Conservation (phyloP, 2,888 invertebrate species). For the Emmelina monodactyla region DNA sequence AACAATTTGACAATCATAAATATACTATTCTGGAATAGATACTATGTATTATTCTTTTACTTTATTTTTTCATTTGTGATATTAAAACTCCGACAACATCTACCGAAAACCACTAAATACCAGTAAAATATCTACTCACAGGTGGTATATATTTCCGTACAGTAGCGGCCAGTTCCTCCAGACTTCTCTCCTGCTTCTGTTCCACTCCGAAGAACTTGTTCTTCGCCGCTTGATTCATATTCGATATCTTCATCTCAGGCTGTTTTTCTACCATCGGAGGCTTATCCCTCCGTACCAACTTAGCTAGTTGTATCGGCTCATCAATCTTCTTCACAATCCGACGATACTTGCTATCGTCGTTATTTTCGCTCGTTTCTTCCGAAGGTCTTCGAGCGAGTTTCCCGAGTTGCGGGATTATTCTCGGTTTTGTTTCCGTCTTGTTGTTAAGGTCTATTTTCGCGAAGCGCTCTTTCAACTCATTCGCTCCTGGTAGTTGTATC, state of each 20-base stretch:
- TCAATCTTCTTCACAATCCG: constrained; percentile 40
- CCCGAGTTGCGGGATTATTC: constrained; percentile 41
- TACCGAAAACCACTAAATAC: too few species aligned
- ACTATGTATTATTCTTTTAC: too few species aligned
- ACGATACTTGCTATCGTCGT: constrained; percentile 36
- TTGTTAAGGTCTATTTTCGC: too few species aligned
- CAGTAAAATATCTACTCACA: constrained; percentile 34
- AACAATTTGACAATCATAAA: too few species aligned
- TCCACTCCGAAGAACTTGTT: constrained; percentile 55
- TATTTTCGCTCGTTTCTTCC: constrained; percentile 31
- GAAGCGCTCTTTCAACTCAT: constrained; percentile 28
- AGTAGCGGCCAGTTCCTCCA: constrained; percentile 49
- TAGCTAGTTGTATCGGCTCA: constrained; percentile 48
- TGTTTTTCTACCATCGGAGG: constrained; percentile 28
- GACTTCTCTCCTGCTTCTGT: constrained; percentile 34
- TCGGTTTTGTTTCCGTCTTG: constrained; percentile 40
- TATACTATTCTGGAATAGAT: too few species aligned
- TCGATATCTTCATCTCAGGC: constrained; percentile 41
- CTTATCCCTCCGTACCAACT: constrained; percentile 40
- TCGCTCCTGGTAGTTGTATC: constrained; percentile 31
- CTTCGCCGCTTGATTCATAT: constrained; percentile 47
- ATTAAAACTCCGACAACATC: too few species aligned
- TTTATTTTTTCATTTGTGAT: too few species aligned
- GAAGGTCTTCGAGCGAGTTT: constrained; percentile 45
- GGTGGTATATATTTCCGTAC: constrained; percentile 56